Percentiles rank a stretch among this genome's conserved stretches.
Evolutionary conservation across 2,797 vertebrate species (phyloP).

Genomic region (Chelidonichthys spinosus): DNA sequence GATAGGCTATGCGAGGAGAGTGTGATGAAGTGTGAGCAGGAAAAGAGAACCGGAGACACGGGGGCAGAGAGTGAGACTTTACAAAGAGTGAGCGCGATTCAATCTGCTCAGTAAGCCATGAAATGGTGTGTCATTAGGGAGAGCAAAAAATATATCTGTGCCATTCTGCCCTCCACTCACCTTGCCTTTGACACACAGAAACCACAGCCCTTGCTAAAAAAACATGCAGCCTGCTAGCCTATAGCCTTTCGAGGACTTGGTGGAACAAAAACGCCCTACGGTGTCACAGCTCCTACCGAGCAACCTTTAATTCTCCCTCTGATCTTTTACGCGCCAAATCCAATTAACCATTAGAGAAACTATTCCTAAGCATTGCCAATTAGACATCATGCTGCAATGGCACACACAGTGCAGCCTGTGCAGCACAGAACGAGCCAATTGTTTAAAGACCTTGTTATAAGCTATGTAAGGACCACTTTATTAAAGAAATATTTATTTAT

Average conservation of each 20-base stretch:
- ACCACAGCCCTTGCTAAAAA: constrained; percentile 55
- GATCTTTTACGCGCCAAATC: constrained; percentile 63
- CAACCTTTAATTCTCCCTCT: constrained; percentile 51
- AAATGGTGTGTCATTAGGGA: constrained; percentile 82
- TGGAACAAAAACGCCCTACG: constrained; percentile 52
- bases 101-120: constrained; percentile 81
- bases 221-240: neutral
- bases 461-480: neutral
- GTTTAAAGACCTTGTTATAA: constrained; percentile 1
- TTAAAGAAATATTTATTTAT: neutral
- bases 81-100: constrained; percentile 76
- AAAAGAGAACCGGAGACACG: constrained; percentile 66
- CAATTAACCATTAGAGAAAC: constrained; percentile 47
- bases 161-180: constrained; percentile 67
- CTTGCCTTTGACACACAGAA: constrained; percentile 70
- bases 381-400: constrained; percentile 21
- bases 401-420: neutral
- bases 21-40: constrained; percentile 66
- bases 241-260: constrained; percentile 40
- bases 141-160: constrained; percentile 79
- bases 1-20: constrained; percentile 54
- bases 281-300: constrained; percentile 49
- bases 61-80: constrained; percentile 70
- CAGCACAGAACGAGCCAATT: neutral
- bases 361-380: constrained; percentile 23